Evolutionary conservation across 2,113 vertebrate genomes (phyloP).

Genomic region (Bostrychus sinensis): DNA sequence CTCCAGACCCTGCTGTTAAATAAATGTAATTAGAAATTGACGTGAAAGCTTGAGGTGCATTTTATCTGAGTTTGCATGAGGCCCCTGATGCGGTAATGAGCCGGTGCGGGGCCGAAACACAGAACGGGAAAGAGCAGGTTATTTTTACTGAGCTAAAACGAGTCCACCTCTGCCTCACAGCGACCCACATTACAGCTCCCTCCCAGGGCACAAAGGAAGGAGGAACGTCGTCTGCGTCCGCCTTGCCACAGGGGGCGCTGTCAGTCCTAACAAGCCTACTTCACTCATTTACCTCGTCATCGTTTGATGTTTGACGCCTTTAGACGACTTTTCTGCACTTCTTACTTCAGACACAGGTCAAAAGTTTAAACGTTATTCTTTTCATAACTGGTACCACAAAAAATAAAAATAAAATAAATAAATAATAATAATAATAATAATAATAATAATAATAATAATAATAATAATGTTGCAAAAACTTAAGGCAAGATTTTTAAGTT

Average conservation of each 20-base stretch:
- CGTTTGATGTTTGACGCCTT: conserved; percentile 5
- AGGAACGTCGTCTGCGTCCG: conserved; percentile 28
- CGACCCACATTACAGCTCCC: conserved; percentile 70
- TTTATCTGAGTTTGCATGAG: conserved; percentile 12
- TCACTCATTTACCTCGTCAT: conserved; percentile 17
- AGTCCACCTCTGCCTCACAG: conserved; percentile 66
- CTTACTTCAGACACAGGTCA: background rate
- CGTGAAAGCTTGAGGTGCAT: conserved; percentile 3
- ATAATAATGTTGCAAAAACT: no score
- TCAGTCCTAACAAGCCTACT: conserved; percentile 42
- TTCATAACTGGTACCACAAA: no score
- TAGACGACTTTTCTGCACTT: background rate
- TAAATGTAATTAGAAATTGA: no score
- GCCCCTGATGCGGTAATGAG: conserved; percentile 49
- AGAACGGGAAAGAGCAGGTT: conserved; percentile 47
- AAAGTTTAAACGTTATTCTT: background rate
- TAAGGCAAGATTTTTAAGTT: no score
- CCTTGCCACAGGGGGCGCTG: conserved; percentile 33
- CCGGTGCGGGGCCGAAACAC: conserved; percentile 15
- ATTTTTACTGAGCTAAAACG: conserved; percentile 74
- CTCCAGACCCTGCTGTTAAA: no score
- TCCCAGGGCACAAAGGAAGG: conserved; percentile 41
- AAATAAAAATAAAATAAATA: no score
- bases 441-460: no score
- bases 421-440: no score